Percentiles rank a stretch among this genome's conserved stretches.
Conservation (phyloP, 1,140 invertebrate genomes). For the Penaeus chinensis region DNA sequence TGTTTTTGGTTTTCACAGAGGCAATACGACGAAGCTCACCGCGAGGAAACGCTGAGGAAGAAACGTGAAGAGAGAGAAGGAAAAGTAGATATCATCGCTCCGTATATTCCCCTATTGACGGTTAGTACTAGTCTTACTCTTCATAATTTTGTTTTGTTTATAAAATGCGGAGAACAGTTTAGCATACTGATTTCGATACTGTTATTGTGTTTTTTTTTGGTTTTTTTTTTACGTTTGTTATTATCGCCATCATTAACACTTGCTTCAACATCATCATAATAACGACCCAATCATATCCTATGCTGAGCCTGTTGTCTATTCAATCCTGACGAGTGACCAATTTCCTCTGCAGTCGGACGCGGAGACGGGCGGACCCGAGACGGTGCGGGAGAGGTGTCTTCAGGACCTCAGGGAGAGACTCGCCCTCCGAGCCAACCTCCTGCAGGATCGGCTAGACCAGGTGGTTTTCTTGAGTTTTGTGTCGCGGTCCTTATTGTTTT, state of each 20-base stretch:
- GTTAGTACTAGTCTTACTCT: not conserved
- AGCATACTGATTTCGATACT: too few relatives aligned
- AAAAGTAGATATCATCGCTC: conserved; percentile 38
- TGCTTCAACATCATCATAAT: too few relatives aligned
- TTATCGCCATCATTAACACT: too few relatives aligned
- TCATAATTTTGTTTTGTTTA: too few relatives aligned
- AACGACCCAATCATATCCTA: too few relatives aligned
- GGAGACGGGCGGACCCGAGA: conserved; percentile 11
- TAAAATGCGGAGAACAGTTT: too few relatives aligned
- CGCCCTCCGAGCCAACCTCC: conserved; percentile 48
- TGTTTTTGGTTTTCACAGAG: conserved; percentile 3
- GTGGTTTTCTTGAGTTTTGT: not conserved
- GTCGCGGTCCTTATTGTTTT: too few relatives aligned
- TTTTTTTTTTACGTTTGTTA: too few relatives aligned
- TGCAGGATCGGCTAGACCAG: conserved; percentile 52
- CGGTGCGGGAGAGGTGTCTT: conserved; percentile 41
- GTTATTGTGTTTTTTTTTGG: too few relatives aligned
- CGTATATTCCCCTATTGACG: conserved; percentile 37
- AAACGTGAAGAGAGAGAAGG: conserved; percentile 40
- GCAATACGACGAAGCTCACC: conserved; percentile 36
- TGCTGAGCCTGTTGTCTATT: too few relatives aligned
- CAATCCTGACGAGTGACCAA: not conserved
- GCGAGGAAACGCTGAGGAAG: conserved; percentile 43
- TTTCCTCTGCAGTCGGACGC: conserved; percentile 7
- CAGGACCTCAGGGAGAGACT: conserved; percentile 46